Evolutionary conservation across 2,113 vertebrate species (phyloP).

Genomic region (Pituophis catenifer): DNA sequence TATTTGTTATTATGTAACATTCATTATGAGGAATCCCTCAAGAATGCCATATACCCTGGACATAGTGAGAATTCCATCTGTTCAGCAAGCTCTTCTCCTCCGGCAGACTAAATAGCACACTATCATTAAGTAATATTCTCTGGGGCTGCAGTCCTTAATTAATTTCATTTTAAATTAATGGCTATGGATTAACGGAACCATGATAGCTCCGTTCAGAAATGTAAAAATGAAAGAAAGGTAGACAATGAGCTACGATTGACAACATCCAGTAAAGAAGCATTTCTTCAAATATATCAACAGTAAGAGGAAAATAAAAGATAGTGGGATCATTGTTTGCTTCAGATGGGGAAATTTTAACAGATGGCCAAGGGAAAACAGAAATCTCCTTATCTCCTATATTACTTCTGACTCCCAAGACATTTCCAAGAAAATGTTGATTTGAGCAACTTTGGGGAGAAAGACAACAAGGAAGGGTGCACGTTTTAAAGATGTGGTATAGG

Average conservation of each 20-base stretch:
- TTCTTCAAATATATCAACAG: background rate
- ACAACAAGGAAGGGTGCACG: background rate
- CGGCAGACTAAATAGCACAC: slow-evolving; percentile 22
- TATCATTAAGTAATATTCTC: slow-evolving; percentile 26
- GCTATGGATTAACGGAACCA: background rate
- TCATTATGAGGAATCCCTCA: slow-evolving; percentile 9
- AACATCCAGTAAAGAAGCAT: background rate
- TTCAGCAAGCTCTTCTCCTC: slow-evolving; percentile 22
- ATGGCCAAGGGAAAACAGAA: background rate
- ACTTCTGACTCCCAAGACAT: background rate
- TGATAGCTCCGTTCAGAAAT: background rate
- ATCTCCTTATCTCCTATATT: background rate
- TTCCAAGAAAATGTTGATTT: background rate
- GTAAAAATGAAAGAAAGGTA: background rate
- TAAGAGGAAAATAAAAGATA: background rate
- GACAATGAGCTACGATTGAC: background rate
- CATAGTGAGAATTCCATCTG: background rate
- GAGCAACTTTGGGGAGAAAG: background rate
- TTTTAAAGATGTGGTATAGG: background rate
- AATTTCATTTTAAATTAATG: slow-evolving; percentile 33
- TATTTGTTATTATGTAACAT: slow-evolving; percentile 21
- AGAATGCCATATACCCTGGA: background rate
- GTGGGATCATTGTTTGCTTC: background rate
- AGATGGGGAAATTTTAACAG: background rate
- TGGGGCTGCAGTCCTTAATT: background rate